A percentile compares a stretch with the other conserved stretches of the same genome.
Conservation (phyloP, 2,113 vertebrate genomes). For the Burhinus oedicnemus region DNA sequence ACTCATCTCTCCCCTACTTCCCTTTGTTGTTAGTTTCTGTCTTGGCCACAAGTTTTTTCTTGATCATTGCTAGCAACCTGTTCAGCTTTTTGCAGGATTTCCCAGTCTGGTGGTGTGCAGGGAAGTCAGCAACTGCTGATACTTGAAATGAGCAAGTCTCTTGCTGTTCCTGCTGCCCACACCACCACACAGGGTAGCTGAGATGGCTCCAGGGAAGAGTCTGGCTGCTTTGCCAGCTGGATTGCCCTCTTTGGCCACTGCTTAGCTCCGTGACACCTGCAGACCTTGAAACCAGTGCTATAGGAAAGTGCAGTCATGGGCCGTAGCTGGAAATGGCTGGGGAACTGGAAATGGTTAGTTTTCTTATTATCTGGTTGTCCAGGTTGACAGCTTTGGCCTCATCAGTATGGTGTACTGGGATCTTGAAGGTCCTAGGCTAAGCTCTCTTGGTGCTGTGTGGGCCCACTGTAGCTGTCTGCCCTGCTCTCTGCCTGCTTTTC, state of each 20-base stretch:
- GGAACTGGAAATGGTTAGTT: not conserved
- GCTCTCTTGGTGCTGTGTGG: not conserved
- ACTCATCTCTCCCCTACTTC: not conserved
- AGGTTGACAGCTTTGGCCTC: not conserved
- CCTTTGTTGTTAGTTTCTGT: constrained; percentile 30
- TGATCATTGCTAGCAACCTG: not conserved
- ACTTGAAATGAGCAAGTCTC: not conserved
- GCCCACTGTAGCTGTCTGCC: not conserved
- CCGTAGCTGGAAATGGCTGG: not conserved
- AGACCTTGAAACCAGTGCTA: not conserved
- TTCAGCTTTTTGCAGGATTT: constrained; percentile 14
- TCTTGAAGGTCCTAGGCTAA: not conserved
- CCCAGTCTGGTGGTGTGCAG: not conserved
- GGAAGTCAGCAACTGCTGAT: not conserved
- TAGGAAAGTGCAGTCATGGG: not conserved
- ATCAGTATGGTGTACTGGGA: not conserved
- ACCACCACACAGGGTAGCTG: not conserved
- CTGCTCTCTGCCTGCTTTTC: not conserved
- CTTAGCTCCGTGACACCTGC: not conserved
- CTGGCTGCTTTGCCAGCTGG: not conserved
- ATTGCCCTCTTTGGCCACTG: not conserved
- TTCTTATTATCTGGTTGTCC: not conserved
- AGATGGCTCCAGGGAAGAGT: not conserved
- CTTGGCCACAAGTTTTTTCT: not conserved
- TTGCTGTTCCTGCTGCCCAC: not conserved